Evolutionary conservation across 1,140 invertebrate genomes (phyloP), one percentile per base, ranked within the genome.

Genomic region (Neodiprion pinetum): DNA sequence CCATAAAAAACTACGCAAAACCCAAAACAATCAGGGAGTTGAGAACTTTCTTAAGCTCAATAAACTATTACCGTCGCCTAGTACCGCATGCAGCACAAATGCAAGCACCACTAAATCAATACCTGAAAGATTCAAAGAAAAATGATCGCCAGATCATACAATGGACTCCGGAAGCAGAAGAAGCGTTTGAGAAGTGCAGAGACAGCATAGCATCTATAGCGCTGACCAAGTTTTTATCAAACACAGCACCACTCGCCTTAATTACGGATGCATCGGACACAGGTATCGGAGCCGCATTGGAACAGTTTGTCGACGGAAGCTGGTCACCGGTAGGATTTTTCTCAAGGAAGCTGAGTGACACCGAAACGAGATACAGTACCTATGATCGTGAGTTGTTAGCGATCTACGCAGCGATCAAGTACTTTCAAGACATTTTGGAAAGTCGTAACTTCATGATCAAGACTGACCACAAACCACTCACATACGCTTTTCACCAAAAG

Each of bases 361-460:
- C 75, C 5, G 66, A 85, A 49, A 49, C 11, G 10, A 48, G 72
- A 9, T 80, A 78, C 48, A 74, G 72, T 48, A 71, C 76, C 0
- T 83, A 83, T 70, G 74, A 83, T 67, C 23, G 81, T 28, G 80
- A 87, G 74, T 76, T 88, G 0, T 69, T 83, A 3, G 80, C 82
- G 17, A 74, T 76, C 12, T 81, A 77, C 72, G 12, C 14, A 12
- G 12, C 69, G 47, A 7, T 66, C 9, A 53, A 79, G 77, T 48
- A 71, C 70, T 68, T 76, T 50, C 1, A 53, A 5, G 23, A 74
- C 53, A 23, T 75, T 12, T 12, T 78, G 0, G 73, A 76, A 67
- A 53, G 69, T 21, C 23, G 65, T 1, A 3, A 67, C 7, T 74
- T 76, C 21, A 67, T 47, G 14, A 73, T 85, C n/a, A 73, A 68